Evolutionary conservation across 2,113 vertebrate species (phyloP).

Genomic region (Calyptomena viridis): DNA sequence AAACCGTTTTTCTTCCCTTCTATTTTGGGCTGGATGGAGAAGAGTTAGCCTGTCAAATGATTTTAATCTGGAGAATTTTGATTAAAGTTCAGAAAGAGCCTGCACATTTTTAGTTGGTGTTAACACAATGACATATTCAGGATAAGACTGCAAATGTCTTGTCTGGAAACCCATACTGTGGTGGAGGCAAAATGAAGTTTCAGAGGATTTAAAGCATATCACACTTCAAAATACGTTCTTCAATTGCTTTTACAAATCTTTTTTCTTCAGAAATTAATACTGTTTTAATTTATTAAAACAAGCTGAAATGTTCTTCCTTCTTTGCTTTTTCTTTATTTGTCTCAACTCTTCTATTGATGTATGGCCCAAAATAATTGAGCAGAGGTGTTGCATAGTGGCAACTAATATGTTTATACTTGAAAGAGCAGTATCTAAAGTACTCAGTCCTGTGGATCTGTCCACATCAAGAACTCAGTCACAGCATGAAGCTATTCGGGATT

Average conservation of each 20-base stretch:
- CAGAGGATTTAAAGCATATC: background rate
- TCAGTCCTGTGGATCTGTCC: constrained; percentile 24
- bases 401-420: constrained; percentile 21
- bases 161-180: background rate
- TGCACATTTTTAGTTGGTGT: background rate
- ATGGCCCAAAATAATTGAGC: background rate
- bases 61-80: background rate
- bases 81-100: background rate
- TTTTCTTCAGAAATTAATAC: background rate
- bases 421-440: constrained; percentile 11
- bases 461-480: background rate
- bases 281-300: background rate
- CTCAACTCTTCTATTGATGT: background rate
- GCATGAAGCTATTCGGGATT: background rate
- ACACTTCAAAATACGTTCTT: background rate
- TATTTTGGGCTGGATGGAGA: background rate
- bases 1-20: background rate
- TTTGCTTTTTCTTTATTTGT: background rate
- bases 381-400: background rate
- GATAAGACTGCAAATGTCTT: background rate
- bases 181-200: background rate
- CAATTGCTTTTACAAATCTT: background rate
- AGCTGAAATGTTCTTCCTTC: background rate
- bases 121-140: background rate
- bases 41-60: background rate